These are phyloP conservation scores for Heterodera filipjevi DNA, from an alignment of 2,888 invertebrate species.

Conservation along the genomic window DNA sequence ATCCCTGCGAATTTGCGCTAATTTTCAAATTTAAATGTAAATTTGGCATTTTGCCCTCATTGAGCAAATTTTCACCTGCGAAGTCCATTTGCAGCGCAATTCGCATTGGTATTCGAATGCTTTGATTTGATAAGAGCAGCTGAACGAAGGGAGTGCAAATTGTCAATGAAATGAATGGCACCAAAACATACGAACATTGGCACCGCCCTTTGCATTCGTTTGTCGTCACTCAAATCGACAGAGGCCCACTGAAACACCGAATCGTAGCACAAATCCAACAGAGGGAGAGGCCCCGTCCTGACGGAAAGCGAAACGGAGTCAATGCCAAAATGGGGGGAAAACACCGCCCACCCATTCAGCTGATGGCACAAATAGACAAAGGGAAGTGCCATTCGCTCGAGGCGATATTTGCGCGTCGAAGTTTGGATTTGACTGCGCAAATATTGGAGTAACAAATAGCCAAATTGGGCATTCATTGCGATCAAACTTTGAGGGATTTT, in stretches of 20 bases:
- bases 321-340: neutral
- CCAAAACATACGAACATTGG: constrained; percentile 5
- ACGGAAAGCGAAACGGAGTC: neutral
- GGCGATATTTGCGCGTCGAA: constrained; percentile 23
- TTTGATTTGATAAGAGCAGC: constrained; percentile 27
- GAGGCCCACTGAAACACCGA: constrained; percentile 15
- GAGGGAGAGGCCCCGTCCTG: constrained; percentile 19
- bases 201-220: constrained; percentile 14
- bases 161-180: neutral
- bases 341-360: constrained; percentile 19
- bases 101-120: constrained; percentile 29
- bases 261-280: constrained; percentile 21
- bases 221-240: constrained; percentile 11
- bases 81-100: constrained; percentile 38
- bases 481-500: constrained; percentile 2
- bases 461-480: constrained; percentile 31
- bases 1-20: neutral
- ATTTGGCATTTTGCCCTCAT: neutral
- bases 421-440: constrained; percentile 26
- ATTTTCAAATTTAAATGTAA: neutral
- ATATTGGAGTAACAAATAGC: constrained; percentile 31
- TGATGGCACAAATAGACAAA: constrained; percentile 32
- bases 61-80: constrained; percentile 22
- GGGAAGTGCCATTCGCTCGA: constrained; percentile 29
- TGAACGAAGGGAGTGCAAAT: neutral